Percentiles rank a stretch among this genome's conserved stretches.
These are phyloP conservation scores for Trachelus stipa DNA, from an alignment of 2,888 invertebrate genomes.

Conservation along the genomic window DNA sequence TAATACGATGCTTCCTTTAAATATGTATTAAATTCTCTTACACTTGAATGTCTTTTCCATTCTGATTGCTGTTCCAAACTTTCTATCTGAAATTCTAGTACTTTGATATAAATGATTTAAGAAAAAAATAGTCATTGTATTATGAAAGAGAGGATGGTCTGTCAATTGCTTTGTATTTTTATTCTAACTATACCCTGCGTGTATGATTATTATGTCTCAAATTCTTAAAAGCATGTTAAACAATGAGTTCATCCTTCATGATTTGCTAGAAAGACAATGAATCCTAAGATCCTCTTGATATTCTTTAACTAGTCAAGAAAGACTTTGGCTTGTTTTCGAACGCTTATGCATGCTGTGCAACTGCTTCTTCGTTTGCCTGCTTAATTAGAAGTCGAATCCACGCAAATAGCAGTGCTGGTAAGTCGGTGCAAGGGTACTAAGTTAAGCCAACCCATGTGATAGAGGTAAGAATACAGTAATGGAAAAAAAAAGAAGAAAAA, in stretches of 20 bases:
- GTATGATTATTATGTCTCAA: not conserved
- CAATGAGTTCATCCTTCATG: not conserved
- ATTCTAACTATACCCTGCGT: not conserved
- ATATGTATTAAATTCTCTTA: too few relatives aligned
- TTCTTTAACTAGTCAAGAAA: not conserved
- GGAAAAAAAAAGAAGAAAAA: slow-evolving; percentile 1
- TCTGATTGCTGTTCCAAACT: not conserved
- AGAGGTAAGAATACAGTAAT: not conserved
- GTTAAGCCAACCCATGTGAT: not conserved
- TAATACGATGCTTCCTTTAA: not conserved
- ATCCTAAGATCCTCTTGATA: not conserved
- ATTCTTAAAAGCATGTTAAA: not conserved
- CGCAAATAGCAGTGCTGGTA: not conserved
- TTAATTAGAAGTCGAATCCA: not conserved
- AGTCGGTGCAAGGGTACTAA: not conserved
- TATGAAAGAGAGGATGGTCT: not conserved
- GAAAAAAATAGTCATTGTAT: not conserved
- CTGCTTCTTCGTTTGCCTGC: not conserved
- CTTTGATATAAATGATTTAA: not conserved
- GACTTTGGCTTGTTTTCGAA: not conserved
- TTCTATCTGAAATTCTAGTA: not conserved
- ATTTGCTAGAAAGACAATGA: not conserved
- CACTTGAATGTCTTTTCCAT: too few relatives aligned
- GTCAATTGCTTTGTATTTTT: not conserved
- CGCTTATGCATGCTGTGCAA: not conserved